Base-by-base conservation (phyloP, 2,113 vertebrate genomes). In the Heterotilapia buettikoferi region DNA sequence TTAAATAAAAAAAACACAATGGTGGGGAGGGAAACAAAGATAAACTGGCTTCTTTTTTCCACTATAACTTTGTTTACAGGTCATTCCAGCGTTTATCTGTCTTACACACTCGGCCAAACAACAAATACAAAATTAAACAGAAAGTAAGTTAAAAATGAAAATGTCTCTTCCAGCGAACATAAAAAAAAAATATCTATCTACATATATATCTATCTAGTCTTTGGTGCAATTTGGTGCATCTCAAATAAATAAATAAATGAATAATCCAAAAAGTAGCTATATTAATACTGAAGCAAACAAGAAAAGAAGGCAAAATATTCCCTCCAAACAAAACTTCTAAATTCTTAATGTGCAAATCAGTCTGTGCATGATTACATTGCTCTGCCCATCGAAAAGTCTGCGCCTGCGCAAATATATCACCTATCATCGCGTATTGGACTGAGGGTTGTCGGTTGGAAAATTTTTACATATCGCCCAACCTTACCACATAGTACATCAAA, bases 371-470 rank as follows among this genome's bases (percentile, higher is more conserved):
- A 54, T 54, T 54, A 54, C 6, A 54, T 54, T 54, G n/a, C 53
- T 54, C 53, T 54, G 6, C n/a, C 53, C 53, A 54, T 54, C n/a
- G 1, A 54, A 54, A 54, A 24, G 53, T 0, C 52, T 54, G 52
- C 0, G n/a, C 52, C 52, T 54, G 5, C 0, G 0, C n/a, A 5
- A 6, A 0, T 54, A 24, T 54, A 54, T 54, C 53, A 54, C 10
- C n/a, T 24, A 54, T 54, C 53, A 54, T 54, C 3, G 3, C 21
- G n/a, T 54, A 54, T 13, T 54, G 53, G 53, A 54, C 53, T 21
- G 52, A 54, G 53, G 53, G 1, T 54, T 54, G n/a, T 12, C 1
- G 0, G 53, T 12, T 54, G n/a, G 21, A 54, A 24, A 0, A 7
- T 6, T 12, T 24, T 29, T 16, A 29, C 56, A 59, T 59, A 59